Base-by-base conservation (phyloP, 1,140 invertebrate species). In the Aphelinus atriplicis region DNA sequence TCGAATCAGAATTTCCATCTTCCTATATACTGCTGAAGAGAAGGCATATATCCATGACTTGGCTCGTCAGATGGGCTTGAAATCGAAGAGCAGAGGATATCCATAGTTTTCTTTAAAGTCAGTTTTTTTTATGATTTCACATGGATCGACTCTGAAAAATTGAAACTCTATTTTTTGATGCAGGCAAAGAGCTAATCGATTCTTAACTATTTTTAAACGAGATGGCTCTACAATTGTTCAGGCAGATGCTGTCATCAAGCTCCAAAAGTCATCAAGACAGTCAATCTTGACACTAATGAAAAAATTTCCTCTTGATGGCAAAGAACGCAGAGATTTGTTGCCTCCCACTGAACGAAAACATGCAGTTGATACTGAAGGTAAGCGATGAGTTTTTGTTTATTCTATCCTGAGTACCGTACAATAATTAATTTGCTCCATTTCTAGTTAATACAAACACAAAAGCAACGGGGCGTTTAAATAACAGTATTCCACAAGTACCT, bases 21-120 rank as follows among this genome's bases (percentile, higher is more conserved):
- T 94, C 93, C 6, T 89, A 95, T 26, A 26, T 55, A 93, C 91
- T 43, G 90, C 92, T 2, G 90, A 91, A 77, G 94, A 95, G 82
- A 89, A 94, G 82, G 93, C 92, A n/a, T 95, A 94, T 81, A 90
- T 95, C 66, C 94, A 95, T 84, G 87, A 90, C 75, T 87, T 92
- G 42, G 91, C 90, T 2, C 84, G 82, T 3, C 86, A 91, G 75
- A 84, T 93, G 74, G 93, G 93, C 1, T 82, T 95, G 1, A 93
- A 94, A 81, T 94, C 94, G 1, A 94, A 94, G 87, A 93, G 92
- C 79, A 84, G 90, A 86, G 92, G 93, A 92, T 93, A 26, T 26
- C 26, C 26, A 26, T 26, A 26, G 26, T 26, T 26, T 26, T 26
- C 26, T 26, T 26, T 26, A 26, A 26, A 26, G 26, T 26, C 26